These are phyloP conservation scores for Dione juno DNA, from an alignment of 2,888 invertebrate species.

Conservation along the genomic window DNA sequence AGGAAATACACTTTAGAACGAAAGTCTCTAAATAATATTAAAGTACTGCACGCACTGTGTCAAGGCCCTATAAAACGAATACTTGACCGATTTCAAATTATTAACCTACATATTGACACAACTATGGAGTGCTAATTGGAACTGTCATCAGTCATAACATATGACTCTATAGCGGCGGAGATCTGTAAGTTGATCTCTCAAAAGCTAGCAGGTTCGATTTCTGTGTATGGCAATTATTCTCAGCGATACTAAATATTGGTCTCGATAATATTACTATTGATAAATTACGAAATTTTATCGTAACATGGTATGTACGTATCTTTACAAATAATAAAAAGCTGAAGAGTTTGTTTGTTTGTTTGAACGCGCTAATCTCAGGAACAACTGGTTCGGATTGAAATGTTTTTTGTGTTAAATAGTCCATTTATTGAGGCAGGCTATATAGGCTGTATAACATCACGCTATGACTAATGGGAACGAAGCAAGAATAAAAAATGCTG, in stretches of 20 bases:
- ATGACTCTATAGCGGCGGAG: not conserved
- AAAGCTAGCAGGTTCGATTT: not conserved
- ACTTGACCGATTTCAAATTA: slow-evolving; percentile 17
- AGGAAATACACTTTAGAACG: no score
- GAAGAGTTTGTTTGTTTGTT: no score
- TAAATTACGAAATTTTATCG: not conserved
- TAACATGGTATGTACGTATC: not conserved
- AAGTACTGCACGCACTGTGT: slow-evolving; percentile 2
- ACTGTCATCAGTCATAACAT: not conserved
- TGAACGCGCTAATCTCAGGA: no score
- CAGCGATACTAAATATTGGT: not conserved
- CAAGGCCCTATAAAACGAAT: slow-evolving; percentile 6
- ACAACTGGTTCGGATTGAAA: no score
- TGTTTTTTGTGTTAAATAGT: no score
- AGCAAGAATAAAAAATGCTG: no score
- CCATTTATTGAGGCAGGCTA: no score
- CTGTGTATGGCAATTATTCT: not conserved
- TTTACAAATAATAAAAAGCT: no score
- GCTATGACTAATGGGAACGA: no score
- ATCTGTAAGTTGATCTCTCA: not conserved
- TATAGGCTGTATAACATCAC: no score
- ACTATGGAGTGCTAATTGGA: slow-evolving; percentile 15
- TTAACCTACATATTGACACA: slow-evolving; percentile 18
- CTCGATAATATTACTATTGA: no score
- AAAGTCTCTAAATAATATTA: slow-evolving; percentile 1